A percentile compares a stretch with the other conserved stretches of the same genome.
Evolutionary conservation across 2,797 vertebrate genomes (phyloP).

Genomic region (Hafferia zeledoni): DNA sequence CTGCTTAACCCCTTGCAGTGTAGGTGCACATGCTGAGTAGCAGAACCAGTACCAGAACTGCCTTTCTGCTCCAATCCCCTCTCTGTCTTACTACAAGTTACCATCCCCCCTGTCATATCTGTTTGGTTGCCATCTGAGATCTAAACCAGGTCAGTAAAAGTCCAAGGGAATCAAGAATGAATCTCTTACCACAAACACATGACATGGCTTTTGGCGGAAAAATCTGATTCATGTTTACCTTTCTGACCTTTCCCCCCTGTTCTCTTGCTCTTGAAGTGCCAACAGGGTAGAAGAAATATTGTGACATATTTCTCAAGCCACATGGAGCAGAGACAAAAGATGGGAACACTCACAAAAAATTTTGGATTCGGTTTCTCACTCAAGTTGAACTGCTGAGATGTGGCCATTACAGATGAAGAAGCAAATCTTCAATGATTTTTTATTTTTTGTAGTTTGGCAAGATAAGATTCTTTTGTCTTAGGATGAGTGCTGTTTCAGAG

Average conservation of each 20-base stretch:
- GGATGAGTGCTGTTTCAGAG: background rate
- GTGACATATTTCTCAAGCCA: background rate
- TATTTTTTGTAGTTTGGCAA: background rate
- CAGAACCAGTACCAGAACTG: background rate
- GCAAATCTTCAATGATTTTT: background rate
- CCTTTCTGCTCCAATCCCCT: background rate
- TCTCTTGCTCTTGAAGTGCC: background rate
- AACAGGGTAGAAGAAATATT: background rate
- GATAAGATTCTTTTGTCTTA: background rate
- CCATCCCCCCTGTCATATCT: background rate
- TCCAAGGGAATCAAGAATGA: background rate
- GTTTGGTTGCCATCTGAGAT: background rate
- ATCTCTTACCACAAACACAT: background rate
- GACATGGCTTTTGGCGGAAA: background rate
- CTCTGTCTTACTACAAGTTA: background rate
- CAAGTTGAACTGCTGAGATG: background rate
- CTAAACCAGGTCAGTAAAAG: background rate
- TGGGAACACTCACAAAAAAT: background rate
- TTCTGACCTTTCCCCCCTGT: background rate
- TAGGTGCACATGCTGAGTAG: background rate
- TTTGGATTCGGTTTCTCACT: background rate
- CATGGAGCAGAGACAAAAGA: background rate
- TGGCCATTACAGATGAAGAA: background rate
- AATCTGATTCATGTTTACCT: background rate
- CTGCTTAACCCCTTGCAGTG: background rate